These are phyloP conservation scores for Mastomys natalensis DNA, from an alignment of 2,113 vertebrate genomes.

Conservation along the genomic window DNA sequence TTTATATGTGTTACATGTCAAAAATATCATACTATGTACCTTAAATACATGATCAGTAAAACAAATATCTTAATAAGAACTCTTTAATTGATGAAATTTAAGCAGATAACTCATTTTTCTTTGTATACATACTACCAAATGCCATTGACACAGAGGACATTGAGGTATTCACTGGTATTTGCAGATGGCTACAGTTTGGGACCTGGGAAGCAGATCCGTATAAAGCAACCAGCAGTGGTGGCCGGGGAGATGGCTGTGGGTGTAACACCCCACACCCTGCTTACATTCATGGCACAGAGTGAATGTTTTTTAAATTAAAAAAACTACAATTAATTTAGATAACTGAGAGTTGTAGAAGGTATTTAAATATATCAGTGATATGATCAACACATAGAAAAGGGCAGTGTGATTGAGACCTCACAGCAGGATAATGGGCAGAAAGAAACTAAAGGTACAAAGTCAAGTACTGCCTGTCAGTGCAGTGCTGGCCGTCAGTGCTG, in stretches of 20 bases:
- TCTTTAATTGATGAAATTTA: neutral
- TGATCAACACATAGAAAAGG: neutral
- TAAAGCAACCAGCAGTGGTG: neutral
- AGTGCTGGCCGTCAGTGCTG: neutral
- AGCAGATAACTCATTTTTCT: neutral
- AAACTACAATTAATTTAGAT: constrained; percentile 4
- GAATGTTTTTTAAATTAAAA: neutral
- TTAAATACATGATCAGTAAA: neutral
- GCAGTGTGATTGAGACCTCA: neutral
- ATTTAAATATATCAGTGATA: neutral
- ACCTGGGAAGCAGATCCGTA: neutral
- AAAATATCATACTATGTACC: neutral
- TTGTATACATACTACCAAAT: neutral
- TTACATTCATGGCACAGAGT: neutral
- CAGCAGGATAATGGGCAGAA: neutral
- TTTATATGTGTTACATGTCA: neutral
- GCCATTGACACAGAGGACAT: neutral
- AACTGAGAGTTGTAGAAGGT: neutral
- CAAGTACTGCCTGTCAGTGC: neutral
- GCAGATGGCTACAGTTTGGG: neutral
- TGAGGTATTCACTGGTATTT: neutral
- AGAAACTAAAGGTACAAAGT: neutral
- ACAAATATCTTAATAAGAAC: neutral
- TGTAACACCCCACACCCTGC: neutral
- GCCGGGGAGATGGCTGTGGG: neutral